phyloP scores from a whole-genome alignment of 2,797 vertebrate species.

The Eupleurogrammus muticus region DNA sequence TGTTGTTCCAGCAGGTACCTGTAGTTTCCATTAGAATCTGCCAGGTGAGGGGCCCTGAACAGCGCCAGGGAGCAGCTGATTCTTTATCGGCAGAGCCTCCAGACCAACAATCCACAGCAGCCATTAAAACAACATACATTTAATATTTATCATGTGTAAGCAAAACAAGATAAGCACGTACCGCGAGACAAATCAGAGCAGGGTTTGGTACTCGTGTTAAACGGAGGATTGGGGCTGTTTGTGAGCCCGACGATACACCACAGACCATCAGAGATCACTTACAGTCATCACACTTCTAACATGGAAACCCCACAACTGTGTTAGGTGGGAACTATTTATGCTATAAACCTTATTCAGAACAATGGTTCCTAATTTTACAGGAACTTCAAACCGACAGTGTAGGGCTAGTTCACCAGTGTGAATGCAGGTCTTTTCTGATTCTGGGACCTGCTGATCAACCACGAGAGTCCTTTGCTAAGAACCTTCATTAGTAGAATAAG shows the following conservation, averaged over 20 bases:
- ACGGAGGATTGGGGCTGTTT: neutral
- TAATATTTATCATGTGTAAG: slow-evolving; percentile 13
- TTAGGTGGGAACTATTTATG: neutral
- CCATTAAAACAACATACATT: slow-evolving; percentile 9
- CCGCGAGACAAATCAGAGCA: neutral
- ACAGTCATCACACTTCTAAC: slow-evolving; percentile 6
- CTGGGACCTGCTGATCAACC: no score
- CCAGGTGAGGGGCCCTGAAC: slow-evolving; percentile 33
- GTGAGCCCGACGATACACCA: neutral
- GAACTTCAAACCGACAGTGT: neutral
- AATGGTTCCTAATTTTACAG: neutral
- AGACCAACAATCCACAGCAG: neutral
- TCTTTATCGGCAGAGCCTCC: slow-evolving; percentile 25
- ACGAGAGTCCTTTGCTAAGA: no score
- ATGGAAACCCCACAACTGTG: neutral
- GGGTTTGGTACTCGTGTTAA: neutral
- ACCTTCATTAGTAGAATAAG: no score
- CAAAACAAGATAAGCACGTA: neutral
- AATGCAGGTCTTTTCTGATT: no score
- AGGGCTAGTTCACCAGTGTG: no score
- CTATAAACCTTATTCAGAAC: neutral
- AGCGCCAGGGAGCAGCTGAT: slow-evolving; percentile 18
- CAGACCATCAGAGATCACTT: neutral
- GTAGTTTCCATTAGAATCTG: slow-evolving; percentile 30
- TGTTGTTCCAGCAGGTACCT: slow-evolving; percentile 42